Evolutionary conservation across 2,888 invertebrate genomes (phyloP), one percentile per base, ranked within the genome.

Genomic region (Sepioteuthis lessoniana): DNA sequence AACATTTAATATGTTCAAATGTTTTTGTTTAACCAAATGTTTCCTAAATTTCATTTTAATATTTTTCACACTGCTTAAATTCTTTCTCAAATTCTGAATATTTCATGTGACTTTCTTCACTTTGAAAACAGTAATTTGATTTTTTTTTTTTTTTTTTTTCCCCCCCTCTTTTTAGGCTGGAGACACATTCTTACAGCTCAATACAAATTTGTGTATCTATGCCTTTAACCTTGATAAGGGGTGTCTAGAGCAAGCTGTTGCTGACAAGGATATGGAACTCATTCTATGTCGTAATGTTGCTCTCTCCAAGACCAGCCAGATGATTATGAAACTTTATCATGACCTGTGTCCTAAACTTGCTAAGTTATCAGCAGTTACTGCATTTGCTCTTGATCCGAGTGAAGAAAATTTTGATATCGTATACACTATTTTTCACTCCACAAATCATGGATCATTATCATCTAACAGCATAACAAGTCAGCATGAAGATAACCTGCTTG

Each of bases 181-280:
- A 7, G 95, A 96, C 90, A 95, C 94, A 92, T 96, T 96, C 92
- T 95, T 96, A n/a, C 96, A 96, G 94, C 95, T 96, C 46, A 96
- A 96, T 94, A 96, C 96, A 91, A 96, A 96, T 94, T 95, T 96
- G 94, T 96, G 96, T 95, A 96, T 96, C 91, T 96, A 96, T 94
- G 96, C 96, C 16, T 95, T 96, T 90, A 96, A 96, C 94, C 95
- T 96, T 35, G 96, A 96, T 95, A 96, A 96, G 94, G 96, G 96
- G 7, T 95, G 95, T 50, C 95, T 96, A 95, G 96, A 96, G 94
- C 95, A 95, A 94, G 95, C 95, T 94, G 95, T 95, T 94, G 95
- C 95, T 46, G 95, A 95, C 38, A 95, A 95, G 25, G 93, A 93
- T 28, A 93, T 60, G 60, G 93, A 93, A 31, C 55, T 93, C 35